These are phyloP conservation scores for Diadromus collaris DNA, from an alignment of 2,888 invertebrate species.

Conservation along the genomic window DNA sequence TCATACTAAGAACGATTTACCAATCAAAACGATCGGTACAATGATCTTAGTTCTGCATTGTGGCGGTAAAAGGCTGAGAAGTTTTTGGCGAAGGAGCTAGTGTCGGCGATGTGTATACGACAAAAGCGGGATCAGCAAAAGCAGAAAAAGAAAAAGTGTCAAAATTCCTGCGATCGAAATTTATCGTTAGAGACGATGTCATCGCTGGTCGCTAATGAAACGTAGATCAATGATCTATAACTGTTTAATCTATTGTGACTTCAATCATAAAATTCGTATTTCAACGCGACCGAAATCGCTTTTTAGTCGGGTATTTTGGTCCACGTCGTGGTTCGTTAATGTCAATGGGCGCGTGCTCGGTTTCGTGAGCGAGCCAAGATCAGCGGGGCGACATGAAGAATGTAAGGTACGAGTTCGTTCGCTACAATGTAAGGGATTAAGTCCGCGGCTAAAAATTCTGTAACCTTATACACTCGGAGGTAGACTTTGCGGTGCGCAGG, in stretches of 20 bases:
- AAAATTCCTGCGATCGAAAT: constrained; percentile 33
- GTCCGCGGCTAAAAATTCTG: constrained; percentile 27
- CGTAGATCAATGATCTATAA: constrained; percentile 46
- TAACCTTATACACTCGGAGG: constrained; percentile 60
- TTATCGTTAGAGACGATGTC: constrained; percentile 4
- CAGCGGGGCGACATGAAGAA: background rate
- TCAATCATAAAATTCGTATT: too few species aligned
- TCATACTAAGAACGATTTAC: constrained; percentile 48
- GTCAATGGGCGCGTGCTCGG: constrained; percentile 8
- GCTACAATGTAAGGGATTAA: constrained; percentile 48
- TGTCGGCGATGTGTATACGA: constrained; percentile 7
- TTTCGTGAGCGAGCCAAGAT: background rate
- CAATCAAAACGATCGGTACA: constrained; percentile 12
- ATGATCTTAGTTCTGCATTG: constrained; percentile 37
- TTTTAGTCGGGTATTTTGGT: constrained; percentile 11
- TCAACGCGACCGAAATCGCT: background rate
- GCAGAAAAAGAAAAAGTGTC: constrained; percentile 16
- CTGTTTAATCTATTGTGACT: too few species aligned
- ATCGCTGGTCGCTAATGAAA: constrained; percentile 45
- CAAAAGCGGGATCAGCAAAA: constrained; percentile 6
- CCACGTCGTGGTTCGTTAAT: constrained; percentile 24
- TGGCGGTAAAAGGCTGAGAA: constrained; percentile 49
- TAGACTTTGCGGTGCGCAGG: constrained; percentile 40
- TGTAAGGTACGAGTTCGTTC: constrained; percentile 1
- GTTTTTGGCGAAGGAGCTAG: constrained; percentile 45